Evolutionary conservation across 2,888 invertebrate species (phyloP).

Genomic region (Pollenia angustigena): DNA sequence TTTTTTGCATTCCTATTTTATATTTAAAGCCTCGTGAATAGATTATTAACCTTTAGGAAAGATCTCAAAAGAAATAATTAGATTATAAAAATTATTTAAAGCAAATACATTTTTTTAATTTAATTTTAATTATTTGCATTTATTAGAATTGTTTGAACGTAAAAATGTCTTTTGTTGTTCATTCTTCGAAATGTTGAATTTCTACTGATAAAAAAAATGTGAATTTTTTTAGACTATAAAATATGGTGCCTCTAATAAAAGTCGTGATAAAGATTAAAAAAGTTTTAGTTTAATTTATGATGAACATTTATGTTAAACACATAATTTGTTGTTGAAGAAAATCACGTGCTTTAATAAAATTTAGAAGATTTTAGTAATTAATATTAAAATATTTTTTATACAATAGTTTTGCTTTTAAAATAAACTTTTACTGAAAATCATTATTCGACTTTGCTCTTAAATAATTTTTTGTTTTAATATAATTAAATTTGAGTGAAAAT

Average conservation of each 20-base stretch:
- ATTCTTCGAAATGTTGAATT: neutral
- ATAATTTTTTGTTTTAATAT: too few relatives aligned
- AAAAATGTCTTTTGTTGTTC: neutral
- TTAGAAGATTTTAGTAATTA: too few relatives aligned
- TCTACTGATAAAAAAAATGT: conserved; percentile 15
- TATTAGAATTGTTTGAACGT: neutral
- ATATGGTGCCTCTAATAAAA: neutral
- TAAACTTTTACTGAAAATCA: too few relatives aligned
- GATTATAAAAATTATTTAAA: conserved; percentile 17
- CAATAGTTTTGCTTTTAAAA: too few relatives aligned
- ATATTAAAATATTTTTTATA: too few relatives aligned
- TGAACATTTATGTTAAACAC: conserved; percentile 1
- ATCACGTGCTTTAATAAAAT: conserved; percentile 14
- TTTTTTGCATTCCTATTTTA: neutral
- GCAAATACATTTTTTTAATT: neutral
- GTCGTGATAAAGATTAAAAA: neutral
- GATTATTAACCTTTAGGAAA: neutral
- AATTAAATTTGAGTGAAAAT: too few relatives aligned
- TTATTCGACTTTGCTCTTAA: too few relatives aligned
- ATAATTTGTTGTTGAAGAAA: neutral
- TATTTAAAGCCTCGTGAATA: neutral
- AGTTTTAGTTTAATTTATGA: neutral
- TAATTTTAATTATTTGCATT: too few relatives aligned
- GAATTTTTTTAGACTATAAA: neutral
- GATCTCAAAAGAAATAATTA: neutral